phyloP scores from a whole-genome alignment of 1,140 invertebrate species.

The Augochlora pura region DNA sequence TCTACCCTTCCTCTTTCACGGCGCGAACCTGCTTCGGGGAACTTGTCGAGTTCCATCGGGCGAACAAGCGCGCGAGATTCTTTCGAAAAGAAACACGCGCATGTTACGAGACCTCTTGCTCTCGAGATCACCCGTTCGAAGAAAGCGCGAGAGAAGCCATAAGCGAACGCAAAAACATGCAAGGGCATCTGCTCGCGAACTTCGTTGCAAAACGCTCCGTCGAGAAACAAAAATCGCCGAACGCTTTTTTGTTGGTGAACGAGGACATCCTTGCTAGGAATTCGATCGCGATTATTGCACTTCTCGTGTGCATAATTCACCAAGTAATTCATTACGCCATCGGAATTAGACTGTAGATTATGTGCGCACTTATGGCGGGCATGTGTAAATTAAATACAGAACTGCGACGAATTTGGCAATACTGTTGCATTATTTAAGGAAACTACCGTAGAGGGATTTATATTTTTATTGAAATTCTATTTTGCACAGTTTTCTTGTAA shows the following conservation, averaged over 20 bases:
- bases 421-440: too few relatives aligned
- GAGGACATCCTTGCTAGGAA: not conserved
- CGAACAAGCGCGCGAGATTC: slow-evolving; percentile 25
- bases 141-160: slow-evolving; percentile 34
- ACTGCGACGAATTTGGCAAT: too few relatives aligned
- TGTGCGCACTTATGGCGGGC: too few relatives aligned
- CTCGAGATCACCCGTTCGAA: slow-evolving; percentile 6
- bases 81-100: slow-evolving; percentile 7
- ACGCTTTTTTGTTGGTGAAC: not conserved
- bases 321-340: too few relatives aligned
- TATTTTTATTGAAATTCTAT: too few relatives aligned
- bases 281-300: too few relatives aligned
- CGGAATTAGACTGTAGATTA: too few relatives aligned
- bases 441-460: too few relatives aligned
- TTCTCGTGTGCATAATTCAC: too few relatives aligned
- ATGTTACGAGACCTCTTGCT: not conserved
- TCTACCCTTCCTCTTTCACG: slow-evolving; percentile 36
- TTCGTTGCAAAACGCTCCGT: slow-evolving; percentile 5
- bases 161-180: slow-evolving; percentile 12
- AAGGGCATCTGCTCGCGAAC: slow-evolving; percentile 29
- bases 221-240: not conserved
- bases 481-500: too few relatives aligned
- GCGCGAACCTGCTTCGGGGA: slow-evolving; percentile 51
- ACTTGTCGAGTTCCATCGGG: slow-evolving; percentile 44
- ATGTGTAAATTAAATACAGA: too few relatives aligned